A percentile compares a stretch with the other conserved stretches of the same genome.
phyloP scores from a whole-genome alignment of 2,888 invertebrate genomes.

The Ptychoptera albimana region DNA sequence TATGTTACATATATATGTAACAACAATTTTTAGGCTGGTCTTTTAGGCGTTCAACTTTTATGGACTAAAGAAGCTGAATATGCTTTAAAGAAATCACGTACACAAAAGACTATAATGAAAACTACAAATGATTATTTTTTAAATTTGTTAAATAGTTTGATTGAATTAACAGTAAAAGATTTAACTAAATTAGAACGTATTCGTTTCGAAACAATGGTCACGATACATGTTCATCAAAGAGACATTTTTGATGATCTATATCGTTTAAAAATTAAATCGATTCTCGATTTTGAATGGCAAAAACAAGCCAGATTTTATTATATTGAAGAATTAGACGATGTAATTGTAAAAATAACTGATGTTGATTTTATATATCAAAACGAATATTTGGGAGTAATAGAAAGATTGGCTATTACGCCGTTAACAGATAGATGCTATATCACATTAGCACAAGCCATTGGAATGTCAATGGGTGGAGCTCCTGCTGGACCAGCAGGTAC shows the following conservation, averaged over 20 bases:
- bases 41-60: constrained; percentile 60
- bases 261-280: constrained; percentile 41
- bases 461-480: constrained; percentile 61
- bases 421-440: constrained; percentile 75
- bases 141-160: constrained; percentile 55
- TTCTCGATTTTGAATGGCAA: constrained; percentile 67
- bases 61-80: constrained; percentile 69
- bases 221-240: constrained; percentile 74
- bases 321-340: constrained; percentile 51
- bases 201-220: constrained; percentile 67
- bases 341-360: constrained; percentile 58
- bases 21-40: constrained; percentile 54
- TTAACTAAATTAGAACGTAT: constrained; percentile 50
- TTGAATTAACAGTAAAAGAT: constrained; percentile 62
- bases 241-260: constrained; percentile 70
- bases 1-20: too few species aligned
- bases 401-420: constrained; percentile 67
- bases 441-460: constrained; percentile 63
- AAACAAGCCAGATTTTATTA: constrained; percentile 71
- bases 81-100: constrained; percentile 45
- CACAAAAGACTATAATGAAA: constrained; percentile 58
- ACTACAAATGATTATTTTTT: constrained; percentile 58
- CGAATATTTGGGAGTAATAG: constrained; percentile 68
- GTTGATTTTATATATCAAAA: constrained; percentile 67
- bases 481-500: constrained; percentile 82